phyloP scores from a whole-genome alignment of 2,888 invertebrate genomes.

The Hypolimnas misippus region DNA sequence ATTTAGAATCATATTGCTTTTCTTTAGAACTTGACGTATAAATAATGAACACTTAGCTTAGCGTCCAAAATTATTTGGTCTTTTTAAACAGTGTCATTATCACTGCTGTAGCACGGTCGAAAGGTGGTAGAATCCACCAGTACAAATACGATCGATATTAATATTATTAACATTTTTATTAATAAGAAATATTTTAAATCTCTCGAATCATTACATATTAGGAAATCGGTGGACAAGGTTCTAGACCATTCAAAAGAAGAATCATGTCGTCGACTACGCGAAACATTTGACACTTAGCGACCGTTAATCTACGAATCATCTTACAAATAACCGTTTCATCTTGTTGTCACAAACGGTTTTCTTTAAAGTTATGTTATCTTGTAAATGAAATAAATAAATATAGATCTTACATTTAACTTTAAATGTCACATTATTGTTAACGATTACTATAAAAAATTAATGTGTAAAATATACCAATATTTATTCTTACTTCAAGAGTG shows the following conservation, averaged over 20 bases:
- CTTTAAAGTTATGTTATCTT: background rate
- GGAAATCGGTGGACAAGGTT: background rate
- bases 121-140: background rate
- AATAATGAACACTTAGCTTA: constrained; percentile 11
- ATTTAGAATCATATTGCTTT: constrained; percentile 8
- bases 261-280: background rate
- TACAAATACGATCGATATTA: background rate
- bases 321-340: background rate
- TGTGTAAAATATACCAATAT: constrained; percentile 5
- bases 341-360: background rate
- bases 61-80: background rate
- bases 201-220: background rate
- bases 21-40: constrained; percentile 12
- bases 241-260: background rate
- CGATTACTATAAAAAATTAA: constrained; percentile 3
- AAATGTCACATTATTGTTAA: constrained; percentile 1
- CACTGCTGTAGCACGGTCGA: background rate
- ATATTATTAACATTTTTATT: background rate
- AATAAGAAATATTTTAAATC: background rate
- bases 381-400: background rate
- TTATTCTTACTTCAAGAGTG: background rate
- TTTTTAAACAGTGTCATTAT: background rate
- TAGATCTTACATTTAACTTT: background rate
- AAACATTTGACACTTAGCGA: background rate
- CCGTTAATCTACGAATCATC: background rate